Conservation (phyloP, 2,888 invertebrate species). For the Pasiphila rectangulata region DNA sequence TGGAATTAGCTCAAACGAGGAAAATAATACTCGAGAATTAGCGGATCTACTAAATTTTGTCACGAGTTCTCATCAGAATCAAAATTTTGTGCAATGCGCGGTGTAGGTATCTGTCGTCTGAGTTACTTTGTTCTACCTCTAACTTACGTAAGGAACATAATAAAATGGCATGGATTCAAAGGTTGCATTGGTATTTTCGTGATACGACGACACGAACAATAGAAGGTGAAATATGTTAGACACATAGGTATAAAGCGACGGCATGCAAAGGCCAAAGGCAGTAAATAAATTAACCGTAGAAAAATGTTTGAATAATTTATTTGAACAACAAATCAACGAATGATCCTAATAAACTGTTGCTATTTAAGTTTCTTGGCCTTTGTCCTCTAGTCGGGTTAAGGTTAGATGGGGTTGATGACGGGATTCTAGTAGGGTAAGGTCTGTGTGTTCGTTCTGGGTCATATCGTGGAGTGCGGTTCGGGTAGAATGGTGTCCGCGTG, state of each 20-base stretch:
- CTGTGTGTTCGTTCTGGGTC: constrained; percentile 15
- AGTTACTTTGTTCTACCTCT: constrained; percentile 18
- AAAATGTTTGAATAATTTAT: constrained; percentile 41
- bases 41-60: constrained; percentile 48
- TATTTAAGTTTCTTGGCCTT: constrained; percentile 43
- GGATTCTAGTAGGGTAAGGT: constrained; percentile 13
- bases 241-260: constrained; percentile 7
- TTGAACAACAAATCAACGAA: constrained; percentile 67
- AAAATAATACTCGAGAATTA: constrained; percentile 42
- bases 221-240: constrained; percentile 32
- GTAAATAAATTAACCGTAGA: constrained; percentile 3
- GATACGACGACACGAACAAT: constrained; percentile 33
- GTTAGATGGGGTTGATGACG: constrained; percentile 17
- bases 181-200: constrained; percentile 47
- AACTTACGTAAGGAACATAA: constrained; percentile 36
- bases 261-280: constrained; percentile 13
- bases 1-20: constrained; percentile 61
- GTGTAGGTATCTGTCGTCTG: constrained; percentile 26
- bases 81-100: constrained; percentile 29
- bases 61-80: constrained; percentile 57
- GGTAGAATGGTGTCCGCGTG: constrained; percentile 14
- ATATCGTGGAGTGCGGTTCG: constrained; percentile 27
- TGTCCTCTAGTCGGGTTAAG: constrained; percentile 33
- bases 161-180: constrained; percentile 40
- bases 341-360: constrained; percentile 56